Base-by-base conservation (phyloP, 1,140 invertebrate genomes). In the Philopotamus ludificatus region DNA sequence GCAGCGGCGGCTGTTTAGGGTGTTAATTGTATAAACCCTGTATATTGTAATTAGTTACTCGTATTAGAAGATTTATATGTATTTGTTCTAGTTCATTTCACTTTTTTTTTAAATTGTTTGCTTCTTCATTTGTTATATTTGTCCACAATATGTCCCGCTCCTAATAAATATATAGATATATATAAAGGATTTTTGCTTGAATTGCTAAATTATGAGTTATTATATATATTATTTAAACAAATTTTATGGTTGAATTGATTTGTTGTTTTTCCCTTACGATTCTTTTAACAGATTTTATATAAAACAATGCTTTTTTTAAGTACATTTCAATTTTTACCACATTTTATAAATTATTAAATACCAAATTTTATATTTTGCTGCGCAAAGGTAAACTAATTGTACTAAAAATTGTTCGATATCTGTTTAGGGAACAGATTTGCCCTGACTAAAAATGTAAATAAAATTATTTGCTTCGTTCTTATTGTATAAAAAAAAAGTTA, bases 51-150 rank as follows among this genome's bases (percentile, higher is more conserved):
- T 67, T 67, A 70, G 65, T 70, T 70, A 66, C 59, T 70, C 44
- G 45, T 67, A 65, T 70, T 67, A 70, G 55, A 64, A 18, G 61
- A 64, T 63, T 70, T 62, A 70, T 70, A n/a, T n/a, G n/a, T n/a
- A 59, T 54, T 65, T 65, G 51, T 65, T 65, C 53, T 63, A 63
- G 45, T 61, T 69, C 53, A 57, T 54, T 64, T 60, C 63, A 45
- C 63, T 65, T 65, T 26, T 60, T 62, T 68, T 58, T 60, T 65
- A n/a, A 21, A 66, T 69, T 63, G 54, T 45, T 63, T 34, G 53
- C 63, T 69, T 63, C 15, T 18, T 45, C 42, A 42, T 65, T 58
- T 47, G 41, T 55, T 23, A 47, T 26, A 44, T 53, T 63, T 66
- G 51, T 60, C 53, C 66, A 64, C 61, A 51, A 62, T 50, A 23